Evolutionary conservation across 2,113 vertebrate species (phyloP), one percentile per base, ranked within the genome.

Genomic region (Chloroceryle aenea): DNA sequence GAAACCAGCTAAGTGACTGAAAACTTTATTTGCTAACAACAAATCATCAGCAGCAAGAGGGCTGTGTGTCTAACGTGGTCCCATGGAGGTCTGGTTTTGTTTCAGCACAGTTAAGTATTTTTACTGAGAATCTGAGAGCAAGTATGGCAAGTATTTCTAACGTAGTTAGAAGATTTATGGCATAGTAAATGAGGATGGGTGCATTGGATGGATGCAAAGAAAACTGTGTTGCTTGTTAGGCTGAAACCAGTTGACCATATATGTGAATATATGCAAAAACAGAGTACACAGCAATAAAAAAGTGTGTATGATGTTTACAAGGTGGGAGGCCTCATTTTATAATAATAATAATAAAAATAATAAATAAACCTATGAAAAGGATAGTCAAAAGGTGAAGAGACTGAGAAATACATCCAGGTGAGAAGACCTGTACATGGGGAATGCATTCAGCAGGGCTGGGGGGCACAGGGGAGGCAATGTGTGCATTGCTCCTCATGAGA

Each of bases 371-470:
- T 66, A 29, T 22, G 12, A 42, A 63, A 78, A 69, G n/a, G 16
- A 34, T 29, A 45, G 14, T 67, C 4, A 3, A 66, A 67, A 27
- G 26, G 18, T 18, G 36, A 80, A n/a, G 13, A 42, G 8, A 9
- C 1, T 56, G 52, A 40, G 68, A 91, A 81, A 62, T 56, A 32
- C 6, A 27, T 38, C 36, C 27, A 53, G 59, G 7, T 62, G 29
- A 67, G 36, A 36, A 52, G 76, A 36, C 20, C 36, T 72, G 40
- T 29, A 17, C 12, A 3, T 40, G 3, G 16, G 43, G 6, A 43
- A 79, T 47, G 34, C 29, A 30, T 29, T 34, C 0, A 2, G 9
- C 10, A 3, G 7, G 17, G 12, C n/a, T 1, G 18, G 43, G 14
- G 14, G 43, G 43, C 16, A 50, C 21, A 56, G 42, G 34, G 50